phyloP scores from a whole-genome alignment of 2,888 invertebrate genomes.

The Drosophila conformis region DNA sequence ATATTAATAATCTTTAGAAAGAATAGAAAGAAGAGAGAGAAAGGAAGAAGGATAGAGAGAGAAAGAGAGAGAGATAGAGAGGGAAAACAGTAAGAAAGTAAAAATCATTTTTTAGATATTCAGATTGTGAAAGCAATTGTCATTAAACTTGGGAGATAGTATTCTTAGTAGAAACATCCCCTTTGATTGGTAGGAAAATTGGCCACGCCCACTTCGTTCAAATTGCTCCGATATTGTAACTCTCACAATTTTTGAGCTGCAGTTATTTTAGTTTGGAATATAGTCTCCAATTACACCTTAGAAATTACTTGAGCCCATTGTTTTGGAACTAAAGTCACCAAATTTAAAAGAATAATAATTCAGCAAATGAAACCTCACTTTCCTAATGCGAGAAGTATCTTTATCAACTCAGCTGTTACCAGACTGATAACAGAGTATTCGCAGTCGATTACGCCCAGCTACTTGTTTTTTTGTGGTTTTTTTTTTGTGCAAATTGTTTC shows the following conservation, averaged over 20 bases:
- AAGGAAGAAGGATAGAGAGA: accelerated
- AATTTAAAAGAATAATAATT: neutral
- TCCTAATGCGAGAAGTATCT: neutral
- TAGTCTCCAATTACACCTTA: neutral
- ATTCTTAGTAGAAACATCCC: accelerated
- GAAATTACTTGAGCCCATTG: neutral
- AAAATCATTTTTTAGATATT: neutral
- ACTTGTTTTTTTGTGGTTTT: constrained; percentile 1
- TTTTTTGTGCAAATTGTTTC: constrained; percentile 38
- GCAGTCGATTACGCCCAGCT: neutral
- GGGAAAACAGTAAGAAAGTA: accelerated
- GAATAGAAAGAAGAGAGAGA: neutral
- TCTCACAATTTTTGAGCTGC: neutral
- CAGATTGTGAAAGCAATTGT: neutral
- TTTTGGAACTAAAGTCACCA: accelerated
- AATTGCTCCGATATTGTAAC: neutral
- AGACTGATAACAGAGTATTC: neutral
- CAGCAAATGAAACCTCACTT: neutral
- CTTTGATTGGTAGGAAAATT: neutral
- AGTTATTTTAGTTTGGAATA: neutral
- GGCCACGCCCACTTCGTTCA: neutral
- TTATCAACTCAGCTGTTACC: accelerated
- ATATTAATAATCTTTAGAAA: neutral
- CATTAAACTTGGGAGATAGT: neutral
- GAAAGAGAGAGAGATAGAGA: accelerated